A percentile compares a stretch with the other conserved stretches of the same genome.
These are phyloP conservation scores for Ochotona curzoniae DNA, from an alignment of 2,113 vertebrate species.

Conservation along the genomic window DNA sequence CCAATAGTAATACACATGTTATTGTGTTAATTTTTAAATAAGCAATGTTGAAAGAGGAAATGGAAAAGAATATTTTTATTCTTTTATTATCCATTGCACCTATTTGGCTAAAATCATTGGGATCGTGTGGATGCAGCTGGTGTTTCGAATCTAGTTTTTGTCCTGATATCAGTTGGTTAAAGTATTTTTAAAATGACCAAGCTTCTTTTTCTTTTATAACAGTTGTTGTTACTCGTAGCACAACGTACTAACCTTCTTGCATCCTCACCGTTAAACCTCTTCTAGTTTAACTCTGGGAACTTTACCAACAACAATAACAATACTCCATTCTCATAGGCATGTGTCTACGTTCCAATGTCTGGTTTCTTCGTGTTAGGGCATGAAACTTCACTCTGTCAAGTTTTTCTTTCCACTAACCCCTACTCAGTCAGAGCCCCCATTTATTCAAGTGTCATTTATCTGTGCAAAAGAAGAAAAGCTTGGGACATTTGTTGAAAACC, in stretches of 20 bases:
- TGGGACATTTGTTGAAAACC: not conserved
- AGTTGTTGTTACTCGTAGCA: not conserved
- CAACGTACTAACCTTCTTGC: not conserved
- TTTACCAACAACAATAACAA: not conserved
- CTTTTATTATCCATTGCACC: not conserved
- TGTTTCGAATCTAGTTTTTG: not conserved
- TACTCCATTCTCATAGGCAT: not conserved
- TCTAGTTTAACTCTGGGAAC: conserved; percentile 1
- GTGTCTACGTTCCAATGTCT: conserved; percentile 24
- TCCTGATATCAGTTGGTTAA: not conserved
- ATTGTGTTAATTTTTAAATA: not conserved
- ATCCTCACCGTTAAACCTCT: not conserved
- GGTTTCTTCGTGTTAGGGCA: not conserved
- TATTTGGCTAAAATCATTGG: not conserved
- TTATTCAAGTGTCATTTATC: not conserved
- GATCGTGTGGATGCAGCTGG: not conserved
- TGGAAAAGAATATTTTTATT: not conserved
- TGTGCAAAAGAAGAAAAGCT: not conserved
- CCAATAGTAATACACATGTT: not conserved
- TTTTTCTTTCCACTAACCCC: not conserved
- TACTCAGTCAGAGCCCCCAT: not conserved
- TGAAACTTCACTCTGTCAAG: not conserved
- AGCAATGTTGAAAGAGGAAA: not conserved
- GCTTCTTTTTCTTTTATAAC: not conserved
- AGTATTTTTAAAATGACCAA: not conserved